Evolutionary conservation across 2,113 vertebrate genomes (phyloP).

Genomic region (Lipophrys pholis): DNA sequence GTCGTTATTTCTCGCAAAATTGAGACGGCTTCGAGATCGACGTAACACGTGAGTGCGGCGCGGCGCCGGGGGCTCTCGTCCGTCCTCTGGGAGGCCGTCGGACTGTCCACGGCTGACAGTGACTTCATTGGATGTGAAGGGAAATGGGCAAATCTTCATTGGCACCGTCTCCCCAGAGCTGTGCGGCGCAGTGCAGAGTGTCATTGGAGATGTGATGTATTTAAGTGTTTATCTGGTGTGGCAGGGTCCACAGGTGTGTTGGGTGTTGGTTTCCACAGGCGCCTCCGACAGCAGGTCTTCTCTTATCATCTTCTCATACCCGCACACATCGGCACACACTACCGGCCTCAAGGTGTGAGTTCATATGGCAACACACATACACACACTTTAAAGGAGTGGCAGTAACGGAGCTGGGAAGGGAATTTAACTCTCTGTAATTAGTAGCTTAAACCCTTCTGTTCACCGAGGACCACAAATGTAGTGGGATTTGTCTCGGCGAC

Average conservation of each 20-base stretch:
- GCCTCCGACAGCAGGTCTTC: slow-evolving; percentile 23
- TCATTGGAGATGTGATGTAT: slow-evolving; percentile 70
- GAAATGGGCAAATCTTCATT: slow-evolving; percentile 65
- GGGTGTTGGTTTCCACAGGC: slow-evolving; percentile 56
- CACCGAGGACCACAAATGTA: slow-evolving; percentile 36
- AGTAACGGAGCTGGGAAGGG: slow-evolving; percentile 14
- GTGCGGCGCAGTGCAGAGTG: slow-evolving; percentile 34
- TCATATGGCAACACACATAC: not conserved
- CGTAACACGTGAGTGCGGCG: slow-evolving; percentile 9
- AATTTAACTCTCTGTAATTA: slow-evolving; percentile 61
- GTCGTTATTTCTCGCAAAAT: slow-evolving; percentile 36
- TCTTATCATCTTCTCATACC: slow-evolving; percentile 25
- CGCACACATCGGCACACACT: not conserved
- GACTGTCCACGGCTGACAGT: slow-evolving; percentile 43
- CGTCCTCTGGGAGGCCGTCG: not conserved
- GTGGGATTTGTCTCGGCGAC: slow-evolving; percentile 56
- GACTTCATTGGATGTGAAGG: slow-evolving; percentile 59
- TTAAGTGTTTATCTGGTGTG: slow-evolving; percentile 67
- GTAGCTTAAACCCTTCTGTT: slow-evolving; percentile 49
- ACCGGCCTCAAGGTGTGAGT: slow-evolving; percentile 5
- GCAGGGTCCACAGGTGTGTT: slow-evolving; percentile 71
- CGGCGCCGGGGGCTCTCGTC: slow-evolving; percentile 37
- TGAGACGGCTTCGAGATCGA: slow-evolving; percentile 21
- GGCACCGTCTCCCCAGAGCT: slow-evolving; percentile 57
- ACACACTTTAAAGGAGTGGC: slow-evolving; percentile 7